Conservation (phyloP, 2,797 vertebrate species). For the Clarias platycephalus region DNA sequence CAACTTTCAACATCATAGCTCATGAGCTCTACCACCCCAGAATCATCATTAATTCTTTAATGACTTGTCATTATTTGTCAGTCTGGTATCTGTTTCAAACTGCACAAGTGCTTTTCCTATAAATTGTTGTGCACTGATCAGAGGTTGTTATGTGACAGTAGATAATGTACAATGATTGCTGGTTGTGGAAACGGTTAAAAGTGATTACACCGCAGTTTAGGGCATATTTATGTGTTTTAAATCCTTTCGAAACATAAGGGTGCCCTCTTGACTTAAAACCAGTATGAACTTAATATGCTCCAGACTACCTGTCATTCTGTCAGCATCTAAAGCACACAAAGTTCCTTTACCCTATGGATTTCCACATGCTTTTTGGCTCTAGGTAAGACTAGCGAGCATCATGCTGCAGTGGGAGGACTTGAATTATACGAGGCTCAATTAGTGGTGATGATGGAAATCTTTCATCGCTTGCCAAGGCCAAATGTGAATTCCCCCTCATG, state of each 20-base stretch:
- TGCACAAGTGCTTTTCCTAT: background rate
- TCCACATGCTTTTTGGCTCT: conserved; percentile 25
- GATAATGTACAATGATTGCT: conserved; percentile 19
- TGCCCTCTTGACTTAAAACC: background rate
- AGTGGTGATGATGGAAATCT: conserved; percentile 33
- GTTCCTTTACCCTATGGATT: conserved; percentile 4
- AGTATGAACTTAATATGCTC: background rate
- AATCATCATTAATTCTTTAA: background rate
- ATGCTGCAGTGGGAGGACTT: conserved; percentile 31
- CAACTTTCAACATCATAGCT: background rate
- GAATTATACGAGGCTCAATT: conserved; percentile 43
- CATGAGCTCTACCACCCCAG: background rate
- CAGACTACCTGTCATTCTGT: background rate
- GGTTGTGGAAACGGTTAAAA: background rate
- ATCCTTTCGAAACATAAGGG: background rate
- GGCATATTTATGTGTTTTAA: conserved; percentile 1
- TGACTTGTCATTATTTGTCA: conserved; percentile 14
- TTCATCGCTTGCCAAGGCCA: conserved; percentile 42
- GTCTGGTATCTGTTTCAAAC: conserved; percentile 15
- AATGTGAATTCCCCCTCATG: conserved; percentile 43
- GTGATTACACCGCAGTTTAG: background rate
- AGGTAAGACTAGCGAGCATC: conserved; percentile 32
- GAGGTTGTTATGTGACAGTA: conserved; percentile 28
- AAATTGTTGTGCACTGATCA: background rate
- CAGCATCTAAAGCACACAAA: background rate